These are phyloP conservation scores for Drosophila greeni DNA, from an alignment of 2,888 invertebrate species.

Conservation along the genomic window DNA sequence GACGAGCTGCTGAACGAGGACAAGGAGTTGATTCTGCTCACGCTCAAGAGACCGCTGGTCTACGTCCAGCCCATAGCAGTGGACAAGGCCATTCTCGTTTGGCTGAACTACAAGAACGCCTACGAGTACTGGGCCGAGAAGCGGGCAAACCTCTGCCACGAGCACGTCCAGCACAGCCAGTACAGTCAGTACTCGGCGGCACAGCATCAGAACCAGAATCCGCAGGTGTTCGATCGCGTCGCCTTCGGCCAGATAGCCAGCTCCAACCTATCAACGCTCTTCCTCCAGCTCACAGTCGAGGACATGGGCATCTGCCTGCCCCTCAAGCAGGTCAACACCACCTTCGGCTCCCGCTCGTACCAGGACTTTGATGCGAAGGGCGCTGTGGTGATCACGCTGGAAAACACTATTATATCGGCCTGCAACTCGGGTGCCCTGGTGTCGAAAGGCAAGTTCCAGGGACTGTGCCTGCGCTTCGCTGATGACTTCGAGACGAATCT, in stretches of 20 bases:
- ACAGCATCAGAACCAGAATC: constrained; percentile 39
- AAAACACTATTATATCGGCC: constrained; percentile 95
- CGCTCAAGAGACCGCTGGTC: constrained; percentile 93
- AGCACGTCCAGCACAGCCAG: constrained; percentile 82
- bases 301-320: constrained; percentile 98
- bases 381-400: constrained; percentile 96
- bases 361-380: constrained; percentile 90
- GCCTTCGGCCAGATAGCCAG: constrained; percentile 88
- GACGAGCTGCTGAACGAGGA: constrained; percentile 94
- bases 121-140: constrained; percentile 99
- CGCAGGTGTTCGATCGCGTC: constrained; percentile 84
- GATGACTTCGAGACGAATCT: constrained; percentile 97
- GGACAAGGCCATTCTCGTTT: constrained; percentile 98
- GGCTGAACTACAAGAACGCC: constrained; percentile 99
- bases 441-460: constrained; percentile 93
- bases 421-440: constrained; percentile 97
- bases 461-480: constrained; percentile 95
- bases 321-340: constrained; percentile 88
- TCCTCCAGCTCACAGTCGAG: constrained; percentile 95
- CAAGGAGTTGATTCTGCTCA: constrained; percentile 93
- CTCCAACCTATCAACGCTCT: constrained; percentile 92
- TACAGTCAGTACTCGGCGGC: constrained; percentile 31
- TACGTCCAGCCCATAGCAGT: constrained; percentile 98
- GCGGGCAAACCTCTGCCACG: constrained; percentile 92
- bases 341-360: constrained; percentile 83